Percentiles rank a stretch among this genome's conserved stretches.
Evolutionary conservation across 2,888 invertebrate species (phyloP).

Genomic region (Polylopha cassiicola): DNA sequence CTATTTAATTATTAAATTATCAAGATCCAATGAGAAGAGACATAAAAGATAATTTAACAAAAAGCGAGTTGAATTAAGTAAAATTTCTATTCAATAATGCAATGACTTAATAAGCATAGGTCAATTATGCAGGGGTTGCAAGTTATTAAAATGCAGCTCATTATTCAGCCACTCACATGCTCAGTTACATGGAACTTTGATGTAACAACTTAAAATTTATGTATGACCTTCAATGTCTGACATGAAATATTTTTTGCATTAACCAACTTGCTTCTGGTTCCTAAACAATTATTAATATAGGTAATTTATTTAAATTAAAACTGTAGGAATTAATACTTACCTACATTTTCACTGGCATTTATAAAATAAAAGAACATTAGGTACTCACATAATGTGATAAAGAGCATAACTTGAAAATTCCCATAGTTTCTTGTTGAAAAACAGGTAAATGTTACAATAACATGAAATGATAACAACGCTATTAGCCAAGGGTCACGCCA

Average conservation of each 20-base stretch:
- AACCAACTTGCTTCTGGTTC: too few species aligned
- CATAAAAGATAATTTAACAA: too few species aligned
- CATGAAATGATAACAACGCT: constrained; percentile 84
- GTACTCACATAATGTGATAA: constrained; percentile 87
- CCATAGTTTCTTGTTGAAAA: constrained; percentile 90
- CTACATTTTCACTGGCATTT: constrained; percentile 1
- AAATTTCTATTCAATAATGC: too few species aligned
- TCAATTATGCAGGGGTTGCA: constrained; percentile 8
- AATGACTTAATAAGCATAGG: too few species aligned
- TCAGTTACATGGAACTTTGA: constrained; percentile 8
- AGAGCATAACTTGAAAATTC: constrained; percentile 90
- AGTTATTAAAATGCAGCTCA: constrained; percentile 8
- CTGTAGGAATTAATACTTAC: too few species aligned
- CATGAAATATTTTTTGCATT: neutral
- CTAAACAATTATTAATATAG: too few species aligned
- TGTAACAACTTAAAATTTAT: constrained; percentile 9
- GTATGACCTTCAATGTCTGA: neutral
- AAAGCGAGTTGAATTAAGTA: too few species aligned
- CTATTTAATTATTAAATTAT: too few species aligned
- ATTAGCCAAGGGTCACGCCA: constrained; percentile 94
- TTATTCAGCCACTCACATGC: constrained; percentile 15
- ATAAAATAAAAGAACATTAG: constrained; percentile 12
- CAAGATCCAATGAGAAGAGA: too few species aligned
- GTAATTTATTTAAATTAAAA: too few species aligned
- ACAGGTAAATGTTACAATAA: constrained; percentile 86